A percentile compares a stretch with the other conserved stretches of the same genome.
These are phyloP conservation scores for Scaptomyza tumidula DNA, from an alignment of 2,888 invertebrate species.

Conservation along the genomic window DNA sequence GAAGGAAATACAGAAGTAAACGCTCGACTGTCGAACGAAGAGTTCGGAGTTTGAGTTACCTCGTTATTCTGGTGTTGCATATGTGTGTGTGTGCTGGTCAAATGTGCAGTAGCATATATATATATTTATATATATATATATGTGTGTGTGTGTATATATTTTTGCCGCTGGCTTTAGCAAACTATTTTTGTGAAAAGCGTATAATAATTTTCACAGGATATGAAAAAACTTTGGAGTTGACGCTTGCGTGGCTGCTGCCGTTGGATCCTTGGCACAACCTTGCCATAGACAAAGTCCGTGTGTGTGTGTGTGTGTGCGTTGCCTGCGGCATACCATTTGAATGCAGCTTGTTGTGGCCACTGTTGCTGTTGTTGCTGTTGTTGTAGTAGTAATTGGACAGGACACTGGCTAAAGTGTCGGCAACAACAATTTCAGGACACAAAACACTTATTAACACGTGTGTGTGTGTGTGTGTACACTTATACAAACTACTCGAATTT, in stretches of 20 bases:
- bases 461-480: slow-evolving; percentile 19
- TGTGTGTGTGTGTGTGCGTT: slow-evolving; percentile 29
- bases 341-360: slow-evolving; percentile 37
- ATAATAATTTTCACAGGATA: slow-evolving; percentile 79
- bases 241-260: slow-evolving; percentile 61
- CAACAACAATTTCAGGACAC: slow-evolving; percentile 50
- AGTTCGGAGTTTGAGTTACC: slow-evolving; percentile 28
- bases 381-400: slow-evolving; percentile 79
- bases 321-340: slow-evolving; percentile 64
- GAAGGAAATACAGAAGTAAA: slow-evolving; percentile 39
- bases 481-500: slow-evolving; percentile 58
- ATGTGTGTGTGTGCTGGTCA: slow-evolving; percentile 43
- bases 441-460: slow-evolving; percentile 44
- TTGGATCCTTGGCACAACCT: slow-evolving; percentile 20
- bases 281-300: slow-evolving; percentile 26
- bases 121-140: neutral
- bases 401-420: slow-evolving; percentile 74
- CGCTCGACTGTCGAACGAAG: slow-evolving; percentile 45
- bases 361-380: slow-evolving; percentile 32
- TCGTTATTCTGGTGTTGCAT: slow-evolving; percentile 31
- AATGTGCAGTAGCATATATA: slow-evolving; percentile 26
- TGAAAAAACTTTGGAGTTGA: slow-evolving; percentile 76
- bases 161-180: slow-evolving; percentile 62
- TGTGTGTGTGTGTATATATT: slow-evolving; percentile 12
- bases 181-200: slow-evolving; percentile 75